These are phyloP conservation scores for Himalopsyche japonica DNA, from an alignment of 2,888 invertebrate species.

Conservation along the genomic window DNA sequence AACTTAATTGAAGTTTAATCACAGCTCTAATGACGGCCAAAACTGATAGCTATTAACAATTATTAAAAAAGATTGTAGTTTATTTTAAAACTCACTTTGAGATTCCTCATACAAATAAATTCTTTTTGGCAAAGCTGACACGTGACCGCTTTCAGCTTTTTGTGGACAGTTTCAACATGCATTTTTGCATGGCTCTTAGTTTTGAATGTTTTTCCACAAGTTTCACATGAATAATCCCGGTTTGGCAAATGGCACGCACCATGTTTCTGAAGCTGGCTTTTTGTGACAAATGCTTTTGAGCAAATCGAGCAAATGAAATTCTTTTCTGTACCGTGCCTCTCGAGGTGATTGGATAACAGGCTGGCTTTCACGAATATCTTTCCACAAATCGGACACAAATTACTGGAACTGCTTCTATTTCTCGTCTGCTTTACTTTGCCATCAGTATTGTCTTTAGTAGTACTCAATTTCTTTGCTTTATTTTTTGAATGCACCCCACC, in stretches of 20 bases:
- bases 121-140: constrained; percentile 18
- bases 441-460: not conserved
- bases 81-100: not conserved
- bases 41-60: not conserved
- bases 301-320: constrained; percentile 19
- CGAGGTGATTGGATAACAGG: constrained; percentile 9
- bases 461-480: not conserved
- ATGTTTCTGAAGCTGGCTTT: constrained; percentile 23
- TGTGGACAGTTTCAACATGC: constrained; percentile 19
- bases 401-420: not conserved
- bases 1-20: no score
- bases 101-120: constrained; percentile 1
- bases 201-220: constrained; percentile 25
- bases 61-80: not conserved
- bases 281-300: constrained; percentile 16
- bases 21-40: no score
- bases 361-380: constrained; percentile 9
- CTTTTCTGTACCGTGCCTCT: constrained; percentile 15
- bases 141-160: constrained; percentile 5
- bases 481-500: not conserved
- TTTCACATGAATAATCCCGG: constrained; percentile 19
- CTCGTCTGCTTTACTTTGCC: not conserved
- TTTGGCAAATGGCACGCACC: constrained; percentile 7
- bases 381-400: constrained; percentile 20
- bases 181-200: constrained; percentile 42